These are phyloP conservation scores for Fulmarus glacialis DNA, from an alignment of 2,113 vertebrate genomes.

Conservation along the genomic window DNA sequence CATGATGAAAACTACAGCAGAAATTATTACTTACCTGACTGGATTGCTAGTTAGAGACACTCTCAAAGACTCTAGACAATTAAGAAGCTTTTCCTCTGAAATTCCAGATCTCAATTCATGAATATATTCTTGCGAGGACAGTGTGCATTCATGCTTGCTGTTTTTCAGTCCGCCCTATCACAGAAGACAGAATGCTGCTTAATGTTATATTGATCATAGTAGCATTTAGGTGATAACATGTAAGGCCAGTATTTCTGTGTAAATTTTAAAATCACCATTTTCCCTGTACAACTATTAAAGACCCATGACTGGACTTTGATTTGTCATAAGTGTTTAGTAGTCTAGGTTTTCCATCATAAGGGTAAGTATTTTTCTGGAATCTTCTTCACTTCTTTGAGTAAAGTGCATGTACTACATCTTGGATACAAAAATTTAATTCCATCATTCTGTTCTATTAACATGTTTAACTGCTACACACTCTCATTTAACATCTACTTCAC, in stretches of 20 bases:
- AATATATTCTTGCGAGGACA: slow-evolving; percentile 97
- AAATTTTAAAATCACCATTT: neutral
- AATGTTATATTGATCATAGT: neutral
- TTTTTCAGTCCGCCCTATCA: slow-evolving; percentile 93
- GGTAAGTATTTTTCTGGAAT: neutral
- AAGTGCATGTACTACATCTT: neutral
- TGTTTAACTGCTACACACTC: neutral
- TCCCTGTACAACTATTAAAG: neutral
- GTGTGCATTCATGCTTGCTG: slow-evolving; percentile 94
- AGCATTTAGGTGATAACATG: neutral
- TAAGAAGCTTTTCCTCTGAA: slow-evolving; percentile 94
- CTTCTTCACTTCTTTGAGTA: neutral
- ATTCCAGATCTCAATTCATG: slow-evolving; percentile 95
- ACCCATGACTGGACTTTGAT: neutral
- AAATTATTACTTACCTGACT: slow-evolving; percentile 86
- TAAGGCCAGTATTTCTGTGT: neutral
- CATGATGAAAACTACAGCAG: neutral
- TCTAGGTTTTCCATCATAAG: neutral
- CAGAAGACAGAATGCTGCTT: slow-evolving; percentile 20
- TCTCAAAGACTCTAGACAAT: slow-evolving; percentile 93
- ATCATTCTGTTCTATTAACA: neutral
- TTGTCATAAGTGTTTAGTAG: neutral
- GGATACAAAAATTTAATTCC: neutral
- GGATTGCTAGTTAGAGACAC: slow-evolving; percentile 99
- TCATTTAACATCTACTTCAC: neutral